phyloP scores from a whole-genome alignment of 2,888 invertebrate species.

The Plagodis pulveraria region DNA sequence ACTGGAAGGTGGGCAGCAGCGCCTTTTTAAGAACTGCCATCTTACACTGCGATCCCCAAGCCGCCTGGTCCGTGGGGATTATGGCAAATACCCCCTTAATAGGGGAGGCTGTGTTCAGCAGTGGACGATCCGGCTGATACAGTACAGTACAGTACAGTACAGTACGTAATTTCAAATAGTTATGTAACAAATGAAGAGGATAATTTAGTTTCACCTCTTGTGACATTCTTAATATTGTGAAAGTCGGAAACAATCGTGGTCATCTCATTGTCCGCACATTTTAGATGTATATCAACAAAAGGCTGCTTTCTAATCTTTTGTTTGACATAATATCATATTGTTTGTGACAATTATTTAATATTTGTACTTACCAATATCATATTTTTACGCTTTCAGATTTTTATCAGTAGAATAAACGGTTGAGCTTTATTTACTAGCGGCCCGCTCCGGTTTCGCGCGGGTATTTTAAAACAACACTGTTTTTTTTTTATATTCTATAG shows the following conservation, averaged over 20 bases:
- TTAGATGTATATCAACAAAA: constrained; percentile 43
- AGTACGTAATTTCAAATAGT: not conserved
- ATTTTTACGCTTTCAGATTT: constrained; percentile 22
- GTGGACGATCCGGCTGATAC: too few species aligned
- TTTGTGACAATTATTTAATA: constrained; percentile 13
- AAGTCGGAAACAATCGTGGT: constrained; percentile 40
- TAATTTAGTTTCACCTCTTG: constrained; percentile 25
- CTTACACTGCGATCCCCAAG: too few species aligned
- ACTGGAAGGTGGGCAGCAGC: too few species aligned
- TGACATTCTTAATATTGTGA: constrained; percentile 49
- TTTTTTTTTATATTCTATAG: too few species aligned
- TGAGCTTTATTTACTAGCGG: too few species aligned
- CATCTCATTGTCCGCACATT: constrained; percentile 45
- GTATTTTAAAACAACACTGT: too few species aligned
- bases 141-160: too few species aligned
- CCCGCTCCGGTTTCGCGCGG: too few species aligned
- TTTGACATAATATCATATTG: constrained; percentile 30
- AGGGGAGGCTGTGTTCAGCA: too few species aligned
- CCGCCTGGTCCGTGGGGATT: too few species aligned
- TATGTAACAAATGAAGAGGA: constrained; percentile 17
- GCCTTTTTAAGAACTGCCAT: too few species aligned
- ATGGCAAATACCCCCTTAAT: too few species aligned
- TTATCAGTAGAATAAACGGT: constrained; percentile 4
- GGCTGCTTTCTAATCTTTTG: constrained; percentile 50
- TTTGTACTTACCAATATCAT: constrained; percentile 20